Evolutionary conservation across 37 sponge, comb jelly and placozoan genomes (phyloP), one percentile per base, ranked within the genome.

Genomic region (Ephydatia muelleri): DNA sequence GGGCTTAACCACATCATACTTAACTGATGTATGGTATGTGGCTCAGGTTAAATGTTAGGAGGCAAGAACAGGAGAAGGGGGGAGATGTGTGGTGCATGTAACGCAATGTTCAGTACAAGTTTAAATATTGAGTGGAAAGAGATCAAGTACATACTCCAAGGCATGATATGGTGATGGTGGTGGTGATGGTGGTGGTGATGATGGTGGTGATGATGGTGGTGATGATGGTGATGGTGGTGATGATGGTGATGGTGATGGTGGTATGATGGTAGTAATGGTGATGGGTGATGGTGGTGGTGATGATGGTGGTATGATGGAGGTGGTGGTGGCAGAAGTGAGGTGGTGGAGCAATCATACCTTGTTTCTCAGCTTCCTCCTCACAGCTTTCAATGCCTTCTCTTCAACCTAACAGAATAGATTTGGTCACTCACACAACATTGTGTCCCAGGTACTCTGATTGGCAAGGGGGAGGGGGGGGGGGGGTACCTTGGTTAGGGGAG

Each of bases 351-450:
- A 3, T 33, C 38, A 57, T 47, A 93, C 93, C 66, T 93, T 93
- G 86, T 93, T 93, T 39, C 93, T 82, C 22, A 93, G 65, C 76
- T 93, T 93, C 38, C 91, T 82, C 2, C 93, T 71, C 16, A 93
- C 93, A 83, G 65, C 72, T 34, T 80, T 85, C 71, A 93, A 57
- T 48, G 91, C 90, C 74, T 93, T 90, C 65, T 93, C 93, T 48
- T 93, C 93, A 25, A 35, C 48, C 92, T 92, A 30, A 25, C 2
- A 31, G 21, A 34, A 1, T 0, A 67, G 66, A 8, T 21, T 23
- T 72, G 13, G 8, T 43, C 4, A 43, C 47, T 8, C 47, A 43
- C 47, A 43, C 47, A 4, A 11, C 47, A 43, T 43, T 43, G 47
- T 14, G 57, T 57, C 9, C 16, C 57, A 8, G 57, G 57, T 57